Evolutionary conservation across 2,888 invertebrate species (phyloP).

Genomic region (Andrena trimmerana): DNA sequence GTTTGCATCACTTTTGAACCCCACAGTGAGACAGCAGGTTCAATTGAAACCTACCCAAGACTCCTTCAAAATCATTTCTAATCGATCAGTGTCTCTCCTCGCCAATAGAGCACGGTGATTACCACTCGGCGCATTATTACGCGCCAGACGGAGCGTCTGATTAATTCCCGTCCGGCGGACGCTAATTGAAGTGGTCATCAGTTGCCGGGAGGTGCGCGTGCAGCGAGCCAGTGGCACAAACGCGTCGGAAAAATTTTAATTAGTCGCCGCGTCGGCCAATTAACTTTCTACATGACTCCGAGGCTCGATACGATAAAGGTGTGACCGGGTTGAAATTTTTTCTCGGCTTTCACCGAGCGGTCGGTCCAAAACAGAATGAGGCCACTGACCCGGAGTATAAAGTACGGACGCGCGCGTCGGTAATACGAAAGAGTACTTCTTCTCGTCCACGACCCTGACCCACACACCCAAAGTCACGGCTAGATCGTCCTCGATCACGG

Average conservation of each 20-base stretch:
- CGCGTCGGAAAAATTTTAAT: constrained; percentile 44
- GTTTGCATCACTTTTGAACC: no score
- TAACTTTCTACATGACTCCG: constrained; percentile 69
- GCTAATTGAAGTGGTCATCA: neutral
- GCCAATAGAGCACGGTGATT: no score
- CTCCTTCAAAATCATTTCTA: no score
- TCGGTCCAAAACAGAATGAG: constrained; percentile 76
- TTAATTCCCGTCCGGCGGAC: neutral
- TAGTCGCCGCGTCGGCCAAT: constrained; percentile 53
- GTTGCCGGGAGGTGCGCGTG: neutral
- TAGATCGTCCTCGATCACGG: constrained; percentile 40
- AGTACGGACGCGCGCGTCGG: constrained; percentile 59
- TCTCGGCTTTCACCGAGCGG: constrained; percentile 68
- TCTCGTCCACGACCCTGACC: constrained; percentile 82
- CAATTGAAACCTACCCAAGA: no score
- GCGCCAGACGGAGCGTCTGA: neutral
- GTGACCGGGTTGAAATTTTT: constrained; percentile 72
- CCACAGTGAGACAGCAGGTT: no score
- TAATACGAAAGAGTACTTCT: constrained; percentile 44
- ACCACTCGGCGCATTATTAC: no score
- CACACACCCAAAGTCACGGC: constrained; percentile 71
- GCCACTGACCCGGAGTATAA: constrained; percentile 79
- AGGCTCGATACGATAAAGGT: constrained; percentile 62
- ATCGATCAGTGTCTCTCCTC: no score
- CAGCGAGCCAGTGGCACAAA: neutral